Base-by-base conservation (phyloP, 2,888 invertebrate genomes). In the Scaptomyza caliginosa region DNA sequence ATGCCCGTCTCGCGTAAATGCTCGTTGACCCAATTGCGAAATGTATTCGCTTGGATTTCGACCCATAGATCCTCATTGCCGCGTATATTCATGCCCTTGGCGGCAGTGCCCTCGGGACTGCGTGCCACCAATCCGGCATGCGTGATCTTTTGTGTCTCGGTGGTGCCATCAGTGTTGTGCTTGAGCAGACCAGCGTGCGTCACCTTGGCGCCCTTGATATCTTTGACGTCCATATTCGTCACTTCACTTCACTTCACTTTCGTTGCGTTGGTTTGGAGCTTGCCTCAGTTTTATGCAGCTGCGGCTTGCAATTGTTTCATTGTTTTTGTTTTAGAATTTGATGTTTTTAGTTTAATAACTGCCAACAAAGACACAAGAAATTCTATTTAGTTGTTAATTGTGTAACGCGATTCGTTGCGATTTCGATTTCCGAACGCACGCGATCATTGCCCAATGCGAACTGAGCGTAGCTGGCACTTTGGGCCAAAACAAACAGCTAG, bases 21-120 rank as follows among this genome's bases (percentile, higher is more conserved):
- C 91, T 99, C 98, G 92, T 99, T 99, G 86, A 98, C 97, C 99
- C 99, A 99, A 92, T 99, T 99, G 81, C 96, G 94, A 91, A 99
- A 99, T 34, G 99, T 99, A 91, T 97, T 96, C 43, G 98, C 96
- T 91, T 98, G 98, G 74, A 98, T 98, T 90, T 97, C 97, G 50
- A 98, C 97, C 98, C 98, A 98, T 39, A 97, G 94, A 89, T 98
- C 97, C 92, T 98, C 97, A 89, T 97, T 95, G 75, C 98, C 98
- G 90, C 97, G 97, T 90, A 98, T 98, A 84, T 96, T 95, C 97
- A 98, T 98, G 74, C 97, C 97, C 90, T 96, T 96, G 75, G 98
- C 98, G 1, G 98, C 98, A 48, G 98, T 98, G 54, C 98, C 98
- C 91, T 96, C 97, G 32, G 97, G 95, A 90, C 97, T 97, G 51